Evolutionary conservation across 1,140 invertebrate genomes (phyloP).

Genomic region (Octopus bimaculoides): DNA sequence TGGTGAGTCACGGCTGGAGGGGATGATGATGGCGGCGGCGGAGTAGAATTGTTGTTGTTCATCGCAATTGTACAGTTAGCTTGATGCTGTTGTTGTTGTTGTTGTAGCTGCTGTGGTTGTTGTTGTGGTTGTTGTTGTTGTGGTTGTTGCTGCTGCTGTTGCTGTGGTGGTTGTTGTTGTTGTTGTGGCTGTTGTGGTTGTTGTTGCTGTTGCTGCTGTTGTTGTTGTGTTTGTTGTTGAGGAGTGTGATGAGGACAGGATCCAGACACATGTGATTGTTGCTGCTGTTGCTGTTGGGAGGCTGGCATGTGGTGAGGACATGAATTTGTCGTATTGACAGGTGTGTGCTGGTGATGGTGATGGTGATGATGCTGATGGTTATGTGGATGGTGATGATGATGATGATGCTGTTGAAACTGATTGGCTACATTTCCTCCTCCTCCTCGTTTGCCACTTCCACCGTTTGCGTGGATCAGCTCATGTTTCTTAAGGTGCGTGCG

Average conservation of each 20-base stretch:
- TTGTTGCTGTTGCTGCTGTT: not conserved
- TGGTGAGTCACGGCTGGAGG: not conserved
- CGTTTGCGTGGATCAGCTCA: not conserved
- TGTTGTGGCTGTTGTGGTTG: not conserved
- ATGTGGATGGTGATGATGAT: not conserved
- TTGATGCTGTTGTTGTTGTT: no score
- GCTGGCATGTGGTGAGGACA: no score
- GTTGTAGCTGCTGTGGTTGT: no score
- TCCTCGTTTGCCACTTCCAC: not conserved
- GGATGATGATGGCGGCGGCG: not conserved
- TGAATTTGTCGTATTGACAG: not conserved
- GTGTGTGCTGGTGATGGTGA: not conserved
- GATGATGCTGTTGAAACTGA: not conserved
- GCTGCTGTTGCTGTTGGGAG: not conserved
- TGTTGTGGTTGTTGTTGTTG: not conserved
- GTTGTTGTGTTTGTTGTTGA: not conserved
- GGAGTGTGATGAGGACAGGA: not conserved
- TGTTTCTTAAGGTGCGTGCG: conserved; percentile 16
- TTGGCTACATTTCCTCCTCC: not conserved
- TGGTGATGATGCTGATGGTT: not conserved
- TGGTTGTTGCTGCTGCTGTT: not conserved
- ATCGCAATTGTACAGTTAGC: no score
- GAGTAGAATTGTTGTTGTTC: not conserved
- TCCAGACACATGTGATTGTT: not conserved
- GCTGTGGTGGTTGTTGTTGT: not conserved